These are phyloP conservation scores for Zosterops pallidus DNA, from an alignment of 2,113 vertebrate species.

Conservation along the genomic window DNA sequence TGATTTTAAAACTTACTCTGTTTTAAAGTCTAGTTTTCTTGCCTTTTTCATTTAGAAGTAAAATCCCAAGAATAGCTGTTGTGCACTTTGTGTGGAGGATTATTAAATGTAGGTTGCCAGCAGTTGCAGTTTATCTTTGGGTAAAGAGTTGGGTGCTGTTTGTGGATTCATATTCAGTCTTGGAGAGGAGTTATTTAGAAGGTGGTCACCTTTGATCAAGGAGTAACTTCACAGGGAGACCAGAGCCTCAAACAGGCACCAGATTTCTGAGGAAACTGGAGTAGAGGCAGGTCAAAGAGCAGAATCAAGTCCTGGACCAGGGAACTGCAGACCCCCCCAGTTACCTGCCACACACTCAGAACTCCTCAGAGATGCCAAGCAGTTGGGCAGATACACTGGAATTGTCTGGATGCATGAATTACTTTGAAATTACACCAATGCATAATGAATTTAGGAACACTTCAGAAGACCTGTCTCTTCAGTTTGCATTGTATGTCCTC, in stretches of 20 bases:
- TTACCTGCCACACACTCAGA: neutral
- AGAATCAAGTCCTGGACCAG: neutral
- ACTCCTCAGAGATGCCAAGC: neutral
- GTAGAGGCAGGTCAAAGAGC: neutral
- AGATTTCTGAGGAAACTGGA: neutral
- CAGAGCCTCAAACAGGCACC: neutral
- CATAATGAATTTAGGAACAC: neutral
- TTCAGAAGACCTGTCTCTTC: neutral
- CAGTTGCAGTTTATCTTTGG: neutral
- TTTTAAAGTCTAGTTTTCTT: neutral
- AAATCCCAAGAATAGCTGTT: neutral
- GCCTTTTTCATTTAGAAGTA: neutral
- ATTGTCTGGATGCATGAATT: neutral
- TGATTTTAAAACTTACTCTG: neutral
- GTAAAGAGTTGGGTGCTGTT: neutral
- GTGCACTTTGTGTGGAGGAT: neutral
- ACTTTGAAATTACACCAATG: neutral
- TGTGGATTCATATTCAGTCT: neutral
- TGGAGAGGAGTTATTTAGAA: neutral
- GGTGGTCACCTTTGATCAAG: neutral
- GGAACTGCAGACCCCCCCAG: neutral
- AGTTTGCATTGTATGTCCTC: neutral
- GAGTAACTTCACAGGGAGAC: neutral
- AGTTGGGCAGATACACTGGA: neutral
- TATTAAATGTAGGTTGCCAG: neutral